These are phyloP conservation scores for Oscheius sp. DNA, from an alignment of 1,140 invertebrate species.

Conservation along the genomic window DNA sequence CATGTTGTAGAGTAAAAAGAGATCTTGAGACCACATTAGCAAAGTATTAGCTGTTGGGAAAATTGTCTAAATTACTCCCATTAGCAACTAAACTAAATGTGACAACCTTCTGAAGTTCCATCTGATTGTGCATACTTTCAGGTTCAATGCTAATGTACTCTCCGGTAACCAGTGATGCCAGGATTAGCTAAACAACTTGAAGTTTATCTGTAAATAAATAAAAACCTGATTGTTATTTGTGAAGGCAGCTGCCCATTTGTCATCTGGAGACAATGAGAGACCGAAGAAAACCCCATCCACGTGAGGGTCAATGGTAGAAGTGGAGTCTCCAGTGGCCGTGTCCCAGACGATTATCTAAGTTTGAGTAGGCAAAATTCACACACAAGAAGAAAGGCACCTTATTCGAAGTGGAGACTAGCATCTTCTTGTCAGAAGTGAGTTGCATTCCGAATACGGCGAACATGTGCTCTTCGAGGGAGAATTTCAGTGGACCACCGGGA, in stretches of 20 bases:
- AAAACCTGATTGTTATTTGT: conserved; percentile 88
- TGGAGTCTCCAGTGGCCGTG: conserved; percentile 82
- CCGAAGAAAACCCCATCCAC: conserved; percentile 84
- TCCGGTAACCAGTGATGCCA: conserved; percentile 76
- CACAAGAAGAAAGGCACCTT: neutral
- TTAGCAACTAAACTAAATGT: neutral
- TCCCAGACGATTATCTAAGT: conserved; percentile 84
- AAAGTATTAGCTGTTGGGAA: conserved; percentile 22
- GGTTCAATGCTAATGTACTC: conserved; percentile 45
- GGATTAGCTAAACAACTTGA: conserved; percentile 67
- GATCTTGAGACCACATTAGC: conserved; percentile 46
- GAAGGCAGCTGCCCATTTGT: conserved; percentile 89
- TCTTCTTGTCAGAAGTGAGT: conserved; percentile 83
- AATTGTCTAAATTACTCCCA: neutral
- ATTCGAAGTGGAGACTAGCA: conserved; percentile 92
- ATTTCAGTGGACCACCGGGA: conserved; percentile 93
- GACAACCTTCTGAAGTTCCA: conserved; percentile 34
- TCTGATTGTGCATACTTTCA: conserved; percentile 49
- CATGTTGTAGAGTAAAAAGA: conserved; percentile 47
- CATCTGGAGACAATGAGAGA: conserved; percentile 86
- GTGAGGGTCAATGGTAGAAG: conserved; percentile 83
- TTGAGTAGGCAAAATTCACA: too few relatives aligned
- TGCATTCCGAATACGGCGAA: conserved; percentile 94
- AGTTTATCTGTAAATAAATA: conserved; percentile 42
- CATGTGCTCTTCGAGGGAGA: conserved; percentile 87